Evolutionary conservation across 2,888 invertebrate genomes (phyloP), one percentile per base, ranked within the genome.

Genomic region (Agrenia bidenticulata): DNA sequence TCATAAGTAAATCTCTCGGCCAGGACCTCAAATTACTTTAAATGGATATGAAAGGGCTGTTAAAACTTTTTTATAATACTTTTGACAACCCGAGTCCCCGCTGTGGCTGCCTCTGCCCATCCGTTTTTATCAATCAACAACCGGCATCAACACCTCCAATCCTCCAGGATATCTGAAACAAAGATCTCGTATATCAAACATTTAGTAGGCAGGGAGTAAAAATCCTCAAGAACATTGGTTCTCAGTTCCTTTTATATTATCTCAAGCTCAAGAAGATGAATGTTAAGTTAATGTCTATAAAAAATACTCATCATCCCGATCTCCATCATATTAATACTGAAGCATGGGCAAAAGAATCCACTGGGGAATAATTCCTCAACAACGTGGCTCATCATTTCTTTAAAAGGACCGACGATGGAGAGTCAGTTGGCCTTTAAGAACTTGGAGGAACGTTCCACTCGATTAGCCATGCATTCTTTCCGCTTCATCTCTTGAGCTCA

Each of bases 391-490:
- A 27, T 55, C 15, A 55, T 27, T 27, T 32, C 26, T 55, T 55
- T 55, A 27, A 11, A 17, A 24, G 26, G 9, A 55, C 55, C 55
- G 55, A 55, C 55, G 51, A 55, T 32, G 27, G n/a, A 55, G 5
- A 23, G 27, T 55, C 55, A 32, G 27, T 15, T 17, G 5, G 24
- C 7, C 7, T 26, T 24, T 27, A 7, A 23, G 32, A 32, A 32
- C 32, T 32, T 32, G 32, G 32, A 32, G 32, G 11, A 32, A 23
- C 21, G 55, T 55, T 55, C 55, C 55, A 63, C 60, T 67, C 67
- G 67, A 67, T 67, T 67, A 67, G 64, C 64, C 61, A 61, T 62
- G 67, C 63, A 67, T 67, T 67, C 67, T 66, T 58, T 66, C 32
- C 49, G 61, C 65, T 65, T 65, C 57, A 65, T 61, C 61, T 60